Evolutionary conservation across 2,888 invertebrate genomes (phyloP).

Genomic region (Drosophila picticornis): DNA sequence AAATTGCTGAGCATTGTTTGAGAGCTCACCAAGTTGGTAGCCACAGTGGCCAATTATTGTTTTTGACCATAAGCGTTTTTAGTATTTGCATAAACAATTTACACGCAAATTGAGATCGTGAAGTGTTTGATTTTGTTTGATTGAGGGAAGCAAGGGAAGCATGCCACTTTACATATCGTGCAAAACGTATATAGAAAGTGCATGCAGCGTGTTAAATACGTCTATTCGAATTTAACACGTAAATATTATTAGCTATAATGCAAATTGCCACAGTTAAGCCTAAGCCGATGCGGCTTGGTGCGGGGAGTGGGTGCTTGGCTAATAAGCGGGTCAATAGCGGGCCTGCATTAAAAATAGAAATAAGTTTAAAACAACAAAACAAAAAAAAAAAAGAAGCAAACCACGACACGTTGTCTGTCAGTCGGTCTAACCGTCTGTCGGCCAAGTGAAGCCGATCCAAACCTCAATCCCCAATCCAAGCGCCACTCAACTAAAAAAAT

Average conservation of each 20-base stretch:
- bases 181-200: conserved; percentile 54
- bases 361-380: conserved; percentile 21
- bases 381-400: conserved; percentile 29
- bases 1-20: conserved; percentile 37
- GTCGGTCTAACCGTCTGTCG: not conserved
- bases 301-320: conserved; percentile 38
- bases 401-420: conserved; percentile 7
- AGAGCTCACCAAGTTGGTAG: conserved; percentile 19
- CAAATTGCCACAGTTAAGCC: conserved; percentile 46
- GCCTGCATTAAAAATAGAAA: conserved; percentile 59
- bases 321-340: conserved; percentile 75
- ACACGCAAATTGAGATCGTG: conserved; percentile 50
- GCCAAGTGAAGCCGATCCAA: conserved; percentile 47
- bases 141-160: conserved; percentile 9
- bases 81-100: conserved; percentile 69
- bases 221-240: conserved; percentile 68
- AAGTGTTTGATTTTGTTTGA: conserved; percentile 6
- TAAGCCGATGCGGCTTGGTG: not conserved
- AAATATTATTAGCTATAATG: conserved; percentile 52
- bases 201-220: conserved; percentile 41
- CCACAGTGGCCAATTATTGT: conserved; percentile 52
- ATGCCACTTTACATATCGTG: conserved; percentile 22
- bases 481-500: conserved; percentile 49
- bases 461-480: conserved; percentile 46
- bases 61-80: conserved; percentile 27